A percentile compares a stretch with the other conserved stretches of the same genome.
Evolutionary conservation across 92 coral and sea anemone genomes (phyloP).

Genomic region (Scolanthus callimorphus): DNA sequence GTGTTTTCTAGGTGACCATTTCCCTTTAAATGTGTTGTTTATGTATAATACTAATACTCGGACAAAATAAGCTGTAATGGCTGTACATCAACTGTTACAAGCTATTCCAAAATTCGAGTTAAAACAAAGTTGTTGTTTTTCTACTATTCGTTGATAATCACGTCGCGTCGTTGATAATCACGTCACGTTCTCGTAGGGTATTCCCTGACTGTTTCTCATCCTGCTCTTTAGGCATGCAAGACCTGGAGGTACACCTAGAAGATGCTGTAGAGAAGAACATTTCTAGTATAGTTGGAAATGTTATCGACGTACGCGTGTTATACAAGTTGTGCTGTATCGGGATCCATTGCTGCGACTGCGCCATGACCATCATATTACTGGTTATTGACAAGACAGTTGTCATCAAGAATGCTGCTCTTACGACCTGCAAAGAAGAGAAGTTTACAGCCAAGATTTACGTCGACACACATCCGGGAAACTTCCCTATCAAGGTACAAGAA

Average conservation of each 20-base stretch:
- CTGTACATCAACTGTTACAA: no score
- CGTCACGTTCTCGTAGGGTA: no score
- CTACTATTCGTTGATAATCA: no score
- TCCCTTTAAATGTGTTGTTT: no score
- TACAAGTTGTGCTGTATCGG: constrained; percentile 16
- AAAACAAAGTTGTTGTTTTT: no score
- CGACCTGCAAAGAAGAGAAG: background rate
- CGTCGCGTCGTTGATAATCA: no score
- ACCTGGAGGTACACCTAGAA: background rate
- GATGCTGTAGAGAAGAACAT: background rate
- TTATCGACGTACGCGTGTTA: background rate
- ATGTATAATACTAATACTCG: no score
- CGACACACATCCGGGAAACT: constrained; percentile 2
- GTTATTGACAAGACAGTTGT: background rate
- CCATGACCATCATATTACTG: background rate
- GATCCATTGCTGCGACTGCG: constrained; percentile 4
- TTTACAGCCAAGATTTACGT: background rate
- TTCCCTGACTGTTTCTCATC: no score
- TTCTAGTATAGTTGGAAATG: background rate
- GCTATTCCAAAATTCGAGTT: no score
- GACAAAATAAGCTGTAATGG: no score
- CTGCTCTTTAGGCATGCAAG: background rate
- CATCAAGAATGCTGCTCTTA: background rate
- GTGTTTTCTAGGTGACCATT: no score
- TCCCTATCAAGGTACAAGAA: constrained; percentile 5